Base-by-base conservation (phyloP, 2,888 invertebrate species). In the Chrysolina oricalcia region DNA sequence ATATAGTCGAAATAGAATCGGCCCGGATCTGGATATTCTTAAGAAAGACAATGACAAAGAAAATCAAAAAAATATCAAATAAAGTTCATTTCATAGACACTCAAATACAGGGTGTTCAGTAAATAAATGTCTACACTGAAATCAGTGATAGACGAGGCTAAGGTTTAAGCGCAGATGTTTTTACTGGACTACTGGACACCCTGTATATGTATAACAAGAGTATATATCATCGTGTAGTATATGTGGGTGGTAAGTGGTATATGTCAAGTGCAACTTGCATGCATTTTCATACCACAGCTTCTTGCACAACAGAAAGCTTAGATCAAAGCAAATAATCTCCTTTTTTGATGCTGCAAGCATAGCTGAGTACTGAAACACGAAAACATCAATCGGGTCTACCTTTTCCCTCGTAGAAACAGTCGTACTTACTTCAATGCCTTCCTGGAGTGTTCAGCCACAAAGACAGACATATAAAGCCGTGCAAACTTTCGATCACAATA, bases 401-500 rank as follows among this genome's bases (percentile, higher is more conserved):
- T 56, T 19, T 43, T 35, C 35, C 35, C 35, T 35, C 8, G 0
- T 4, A 53, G 53, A 53, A 53, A 53, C 53, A 21, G 13, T 53
- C 53, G 21, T 88, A 90, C 90, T 90, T 88, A 90, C 89, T 89
- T 90, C 89, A 76, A 89, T 87, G 87, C 89, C 90, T 85, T 90
- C 90, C 90, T 90, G 87, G 83, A 85, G 80, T 80, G 83, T 82
- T 85, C 78, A 77, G 87, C 85, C 83, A 88, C 87, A 87, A 85
- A 88, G 87, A 87, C 85, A 87, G 83, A 88, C 85, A 86, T 84
- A 85, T 83, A 87, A 88, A 88, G 89, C 89, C 88, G 88, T 89
- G 89, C 89, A 87, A 85, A 84, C 83, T 81, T 83, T 83, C 83
- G 73, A 81, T 78, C 59, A 73, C 75, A 59, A 15, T 53, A 23